These are phyloP conservation scores for Pachycephala philippinensis DNA, from an alignment of 2,113 vertebrate genomes.

Conservation along the genomic window DNA sequence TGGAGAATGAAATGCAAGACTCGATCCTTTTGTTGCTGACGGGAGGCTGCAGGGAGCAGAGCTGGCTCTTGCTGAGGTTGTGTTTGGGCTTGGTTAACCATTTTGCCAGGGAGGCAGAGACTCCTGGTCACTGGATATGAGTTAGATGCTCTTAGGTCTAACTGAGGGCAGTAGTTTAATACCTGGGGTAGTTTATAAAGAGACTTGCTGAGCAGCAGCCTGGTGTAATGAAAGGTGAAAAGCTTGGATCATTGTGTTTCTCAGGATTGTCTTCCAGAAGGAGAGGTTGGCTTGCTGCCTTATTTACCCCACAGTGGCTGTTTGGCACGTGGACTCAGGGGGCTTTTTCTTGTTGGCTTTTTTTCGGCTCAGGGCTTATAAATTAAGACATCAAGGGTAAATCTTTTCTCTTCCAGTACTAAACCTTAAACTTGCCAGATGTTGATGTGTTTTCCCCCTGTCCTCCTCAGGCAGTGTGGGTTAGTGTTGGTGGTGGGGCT, in stretches of 20 bases:
- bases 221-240: background rate
- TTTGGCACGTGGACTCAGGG: background rate
- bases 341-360: background rate
- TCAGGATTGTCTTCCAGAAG: background rate
- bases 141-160: background rate
- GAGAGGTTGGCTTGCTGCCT: background rate
- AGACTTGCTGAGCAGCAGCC: background rate
- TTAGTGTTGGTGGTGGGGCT: background rate
- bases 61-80: background rate
- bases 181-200: background rate
- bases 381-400: background rate
- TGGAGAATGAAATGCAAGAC: constrained; percentile 30
- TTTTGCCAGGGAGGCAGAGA: background rate
- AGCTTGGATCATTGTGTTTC: background rate
- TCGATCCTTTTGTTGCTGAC: background rate
- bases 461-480: background rate
- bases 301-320: background rate
- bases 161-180: background rate
- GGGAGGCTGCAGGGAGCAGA: background rate
- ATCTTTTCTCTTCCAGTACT: background rate
- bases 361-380: background rate
- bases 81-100: background rate
- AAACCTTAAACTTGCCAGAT: background rate
- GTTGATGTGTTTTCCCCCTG: background rate
- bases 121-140: background rate